Base-by-base conservation (phyloP, 2,888 invertebrate species). In the Drosophila imparisetae region DNA sequence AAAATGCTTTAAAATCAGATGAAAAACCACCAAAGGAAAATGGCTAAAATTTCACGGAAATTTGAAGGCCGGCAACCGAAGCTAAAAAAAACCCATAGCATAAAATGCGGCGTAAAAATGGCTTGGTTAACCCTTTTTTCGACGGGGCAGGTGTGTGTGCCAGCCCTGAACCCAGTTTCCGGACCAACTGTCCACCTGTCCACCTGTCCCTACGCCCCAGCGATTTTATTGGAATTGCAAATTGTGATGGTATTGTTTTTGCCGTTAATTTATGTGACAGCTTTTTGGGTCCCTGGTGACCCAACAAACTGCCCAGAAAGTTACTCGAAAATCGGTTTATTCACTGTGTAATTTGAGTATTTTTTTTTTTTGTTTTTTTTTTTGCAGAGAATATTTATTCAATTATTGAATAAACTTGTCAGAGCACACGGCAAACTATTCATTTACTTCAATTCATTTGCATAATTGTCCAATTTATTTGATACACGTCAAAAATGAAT, bases 151-250 rank as follows among this genome's bases (percentile, higher is more conserved):
- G 34, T 34, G 15, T 30, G 32, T 30, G 29, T 55, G 36, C 54
- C 30, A 45, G 13, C 32, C 21, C 36, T 5, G 42, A 53, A 27
- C 75, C 29, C 53, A 34, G 71, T 55, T 58, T 42, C 32, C 62
- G 68, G 40, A 3, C 24, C 53, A 24, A 50, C 75, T 53, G 49
- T 24, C 40, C 55, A 48, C 24, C 24, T 24, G 24, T 24, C 24
- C 24, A 24, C 30, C 53, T 21, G 58, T 38, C 18, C 57, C 24
- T 1, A 24, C 45, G 36, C 57, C 36, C 50, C 15, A 34, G 50
- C 38, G 53, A 60, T 61, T 71, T 74, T 65, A 78, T 76, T 65
- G 69, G 73, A 75, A 77, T 79, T 84, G 77, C 77, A 83, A 83
- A 83, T 83, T 75, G 72, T 77, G 67, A 72, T 73, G 81, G 71